Base-by-base conservation (phyloP, 2,888 invertebrate genomes). In the Apodemia hepburni region DNA sequence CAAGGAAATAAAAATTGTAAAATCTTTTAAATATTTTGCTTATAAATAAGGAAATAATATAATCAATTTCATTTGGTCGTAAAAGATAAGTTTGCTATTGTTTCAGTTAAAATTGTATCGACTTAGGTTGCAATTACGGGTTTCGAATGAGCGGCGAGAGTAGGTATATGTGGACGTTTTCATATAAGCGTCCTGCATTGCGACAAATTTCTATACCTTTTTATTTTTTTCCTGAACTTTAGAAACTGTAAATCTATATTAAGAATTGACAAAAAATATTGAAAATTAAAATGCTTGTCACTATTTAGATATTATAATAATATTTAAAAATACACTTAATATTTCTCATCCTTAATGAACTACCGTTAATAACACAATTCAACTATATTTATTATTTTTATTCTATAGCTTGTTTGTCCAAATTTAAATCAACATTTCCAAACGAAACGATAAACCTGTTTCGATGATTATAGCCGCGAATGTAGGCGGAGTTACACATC, bases 171-270 rank as follows among this genome's bases (percentile, higher is more conserved):
- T 82, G 82, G 75, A 82, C 75, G 78, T 78, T 82, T 79, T 75
- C 75, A 82, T 76, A 78, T 77, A 77, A 76, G 74, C 81, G 79
- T 84, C 84, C 88, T 89, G 89, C 89, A 89, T 85, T 88, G 89
- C 89, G 87, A 84, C 87, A 89, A 84, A 84, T 80, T 82, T 77
- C 75, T 77, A 79, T 82, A 77, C 77, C 78, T 81, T 81, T 81
- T 76, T 76, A 81, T 81, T 84, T 81, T 80, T 81, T 81, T 82
- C 82, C 81, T 79, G 73, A 80, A 79, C 64, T 64, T 64, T 67
- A 63, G 62, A 51, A 61, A 59, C 58, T 11, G 22, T 51, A 11
- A 38, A 38, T 11, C 2, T 38, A 22, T 27, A 5, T 51, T n/a
- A n/a, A n/a, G n/a, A n/a, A n/a, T n/a, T n/a, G n/a, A n/a, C n/a